Percentiles rank a stretch among this genome's conserved stretches.
Conservation (phyloP, 2,797 vertebrate genomes). For the Gymnothorax reevesii region DNA sequence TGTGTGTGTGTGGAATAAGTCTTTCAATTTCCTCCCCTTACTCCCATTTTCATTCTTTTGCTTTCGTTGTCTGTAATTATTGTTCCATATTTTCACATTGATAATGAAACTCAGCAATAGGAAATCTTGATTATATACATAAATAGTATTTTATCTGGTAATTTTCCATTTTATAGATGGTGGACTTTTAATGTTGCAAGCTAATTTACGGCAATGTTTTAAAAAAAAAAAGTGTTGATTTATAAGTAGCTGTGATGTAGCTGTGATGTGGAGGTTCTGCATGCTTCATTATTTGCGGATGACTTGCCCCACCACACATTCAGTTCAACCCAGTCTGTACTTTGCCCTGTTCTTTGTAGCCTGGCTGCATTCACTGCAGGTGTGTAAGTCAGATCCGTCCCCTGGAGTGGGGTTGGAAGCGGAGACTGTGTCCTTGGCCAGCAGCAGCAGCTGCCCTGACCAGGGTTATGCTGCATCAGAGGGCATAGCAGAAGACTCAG, state of each 20-base stretch:
- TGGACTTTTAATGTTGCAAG: not conserved
- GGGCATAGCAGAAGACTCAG: constrained; percentile 68
- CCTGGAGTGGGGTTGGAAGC: constrained; percentile 50
- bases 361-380: constrained; percentile 61
- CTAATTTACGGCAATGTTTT: not conserved
- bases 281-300: not conserved
- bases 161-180: constrained; percentile 15
- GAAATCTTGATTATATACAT: not conserved
- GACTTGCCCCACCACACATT: not conserved
- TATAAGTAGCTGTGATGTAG: not conserved
- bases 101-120: not conserved
- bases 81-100: not conserved
- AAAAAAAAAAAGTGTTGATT: not conserved
- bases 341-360: constrained; percentile 64
- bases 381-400: constrained; percentile 42
- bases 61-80: not conserved
- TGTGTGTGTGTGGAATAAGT: too few relatives aligned
- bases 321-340: constrained; percentile 32
- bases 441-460: constrained; percentile 70
- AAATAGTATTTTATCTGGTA: not conserved
- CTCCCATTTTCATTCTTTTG: not conserved
- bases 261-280: not conserved
- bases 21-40: not conserved
- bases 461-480: constrained; percentile 74
- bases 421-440: constrained; percentile 66